These are phyloP conservation scores for Desoria tigrina DNA, from an alignment of 2,888 invertebrate genomes.

Conservation along the genomic window DNA sequence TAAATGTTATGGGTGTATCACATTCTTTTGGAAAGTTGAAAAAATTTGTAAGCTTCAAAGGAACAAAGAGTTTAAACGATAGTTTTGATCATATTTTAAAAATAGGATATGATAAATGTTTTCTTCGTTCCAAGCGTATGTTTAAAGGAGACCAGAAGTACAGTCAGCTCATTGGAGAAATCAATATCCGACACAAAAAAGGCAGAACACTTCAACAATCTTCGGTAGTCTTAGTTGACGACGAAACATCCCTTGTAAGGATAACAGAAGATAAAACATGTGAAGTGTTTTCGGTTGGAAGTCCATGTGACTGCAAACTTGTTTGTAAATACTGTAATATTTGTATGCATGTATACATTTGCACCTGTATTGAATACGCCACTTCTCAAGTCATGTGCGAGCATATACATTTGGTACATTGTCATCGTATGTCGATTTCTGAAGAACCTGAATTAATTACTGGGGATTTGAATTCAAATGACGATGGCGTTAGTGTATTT, in stretches of 20 bases:
- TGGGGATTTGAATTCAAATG: not conserved
- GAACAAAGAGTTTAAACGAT: constrained; percentile 41
- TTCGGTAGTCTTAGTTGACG: not conserved
- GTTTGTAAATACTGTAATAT: constrained; percentile 39
- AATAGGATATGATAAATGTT: constrained; percentile 52
- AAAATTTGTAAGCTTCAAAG: constrained; percentile 52
- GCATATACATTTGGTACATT: constrained; percentile 45
- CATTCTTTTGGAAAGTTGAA: constrained; percentile 44
- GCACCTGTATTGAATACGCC: constrained; percentile 36
- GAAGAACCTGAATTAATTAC: not conserved
- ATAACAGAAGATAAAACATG: constrained; percentile 12
- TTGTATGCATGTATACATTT: constrained; percentile 47
- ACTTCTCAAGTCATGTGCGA: constrained; percentile 36
- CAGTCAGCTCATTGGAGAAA: constrained; percentile 32
- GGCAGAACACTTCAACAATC: not conserved
- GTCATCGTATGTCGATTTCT: constrained; percentile 4
- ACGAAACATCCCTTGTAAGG: constrained; percentile 12
- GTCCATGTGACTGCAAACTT: constrained; percentile 44
- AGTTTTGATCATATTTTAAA: constrained; percentile 49
- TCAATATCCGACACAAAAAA: constrained; percentile 30
- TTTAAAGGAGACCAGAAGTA: constrained; percentile 51
- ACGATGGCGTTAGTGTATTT: not conserved
- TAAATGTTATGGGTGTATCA: constrained; percentile 41
- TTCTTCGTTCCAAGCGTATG: constrained; percentile 45
- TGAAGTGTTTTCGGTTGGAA: constrained; percentile 36